These are phyloP conservation scores for Trichogramma dendrolimi DNA, from an alignment of 2,888 invertebrate species.

Conservation along the genomic window DNA sequence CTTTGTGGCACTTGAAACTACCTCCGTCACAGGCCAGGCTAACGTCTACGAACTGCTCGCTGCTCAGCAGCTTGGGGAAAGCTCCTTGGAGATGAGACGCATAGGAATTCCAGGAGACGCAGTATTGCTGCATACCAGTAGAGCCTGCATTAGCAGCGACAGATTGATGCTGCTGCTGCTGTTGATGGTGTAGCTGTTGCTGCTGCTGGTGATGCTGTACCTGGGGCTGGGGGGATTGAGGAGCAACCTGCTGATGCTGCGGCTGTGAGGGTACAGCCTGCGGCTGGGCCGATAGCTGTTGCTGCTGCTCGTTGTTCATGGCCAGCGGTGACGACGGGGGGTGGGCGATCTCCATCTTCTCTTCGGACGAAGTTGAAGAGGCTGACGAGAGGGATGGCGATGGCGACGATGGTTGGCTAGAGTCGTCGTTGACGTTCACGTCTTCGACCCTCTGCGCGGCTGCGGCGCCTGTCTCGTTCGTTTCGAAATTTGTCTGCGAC, in stretches of 20 bases:
- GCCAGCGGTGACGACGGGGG: neutral
- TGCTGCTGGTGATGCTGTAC: no score
- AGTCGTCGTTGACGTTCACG: no score
- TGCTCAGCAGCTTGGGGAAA: conserved; percentile 70
- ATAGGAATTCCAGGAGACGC: conserved; percentile 79
- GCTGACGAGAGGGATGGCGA: no score
- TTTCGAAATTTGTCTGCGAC: no score
- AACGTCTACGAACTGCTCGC: conserved; percentile 81
- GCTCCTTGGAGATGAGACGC: conserved; percentile 75
- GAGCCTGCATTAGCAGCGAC: conserved; percentile 28
- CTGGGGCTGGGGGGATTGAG: conserved; percentile 5
- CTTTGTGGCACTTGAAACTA: conserved; percentile 80
- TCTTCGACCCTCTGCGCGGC: no score
- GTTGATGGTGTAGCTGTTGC: neutral
- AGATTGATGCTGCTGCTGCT: conserved; percentile 15
- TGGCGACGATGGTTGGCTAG: no score
- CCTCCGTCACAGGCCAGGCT: conserved; percentile 82
- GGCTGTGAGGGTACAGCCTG: neutral
- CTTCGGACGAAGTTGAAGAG: neutral
- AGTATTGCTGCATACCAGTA: conserved; percentile 58
- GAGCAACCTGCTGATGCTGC: neutral
- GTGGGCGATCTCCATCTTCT: neutral
- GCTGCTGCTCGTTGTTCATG: no score
- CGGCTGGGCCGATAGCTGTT: conserved; percentile 19
- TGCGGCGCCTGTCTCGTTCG: no score